Evolutionary conservation across 2,113 vertebrate genomes (phyloP).

Genomic region (Steatornis caripensis): DNA sequence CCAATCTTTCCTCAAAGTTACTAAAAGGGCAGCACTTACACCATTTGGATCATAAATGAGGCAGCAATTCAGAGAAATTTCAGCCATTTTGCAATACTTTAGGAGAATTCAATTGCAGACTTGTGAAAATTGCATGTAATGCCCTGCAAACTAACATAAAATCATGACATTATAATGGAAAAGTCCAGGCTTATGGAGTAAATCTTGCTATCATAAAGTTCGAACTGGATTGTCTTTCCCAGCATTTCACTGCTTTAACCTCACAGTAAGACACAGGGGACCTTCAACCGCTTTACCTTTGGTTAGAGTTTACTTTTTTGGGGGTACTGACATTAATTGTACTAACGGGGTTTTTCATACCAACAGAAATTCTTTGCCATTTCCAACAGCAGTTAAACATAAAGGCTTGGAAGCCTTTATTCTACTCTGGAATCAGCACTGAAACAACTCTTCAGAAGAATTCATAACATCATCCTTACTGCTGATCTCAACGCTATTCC

Average conservation of each 20-base stretch:
- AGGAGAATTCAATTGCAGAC: background rate
- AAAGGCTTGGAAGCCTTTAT: background rate
- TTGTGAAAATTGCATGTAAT: background rate
- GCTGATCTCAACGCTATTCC: background rate
- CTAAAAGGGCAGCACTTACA: background rate
- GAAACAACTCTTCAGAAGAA: background rate
- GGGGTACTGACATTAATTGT: background rate
- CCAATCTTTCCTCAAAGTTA: background rate
- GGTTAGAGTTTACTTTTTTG: background rate
- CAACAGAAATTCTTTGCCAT: background rate
- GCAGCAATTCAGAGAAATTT: background rate
- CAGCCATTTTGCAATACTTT: background rate
- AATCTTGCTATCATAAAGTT: background rate
- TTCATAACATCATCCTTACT: background rate
- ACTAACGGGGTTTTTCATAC: background rate
- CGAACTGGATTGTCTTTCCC: background rate
- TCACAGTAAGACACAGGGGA: background rate
- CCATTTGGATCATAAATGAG: background rate
- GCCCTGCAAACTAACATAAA: background rate
- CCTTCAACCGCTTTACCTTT: background rate
- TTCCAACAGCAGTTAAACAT: background rate
- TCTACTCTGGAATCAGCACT: background rate
- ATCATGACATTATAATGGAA: background rate
- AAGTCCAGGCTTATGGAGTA: background rate
- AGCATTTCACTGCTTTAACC: background rate